A percentile compares a stretch with the other conserved stretches of the same genome.
Evolutionary conservation across 2,113 vertebrate species (phyloP).

Genomic region (Antennarius striatus): DNA sequence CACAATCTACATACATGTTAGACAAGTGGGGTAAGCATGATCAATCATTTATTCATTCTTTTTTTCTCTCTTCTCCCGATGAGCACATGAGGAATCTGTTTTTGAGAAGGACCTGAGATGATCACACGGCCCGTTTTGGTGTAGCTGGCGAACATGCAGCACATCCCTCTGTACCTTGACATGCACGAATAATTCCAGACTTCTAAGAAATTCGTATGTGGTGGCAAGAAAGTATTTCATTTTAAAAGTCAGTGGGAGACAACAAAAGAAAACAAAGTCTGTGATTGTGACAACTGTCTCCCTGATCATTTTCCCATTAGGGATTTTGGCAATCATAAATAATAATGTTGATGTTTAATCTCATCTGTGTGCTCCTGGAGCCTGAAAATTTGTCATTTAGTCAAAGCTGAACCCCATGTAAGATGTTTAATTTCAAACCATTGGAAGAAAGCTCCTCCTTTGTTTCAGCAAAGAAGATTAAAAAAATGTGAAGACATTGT

Average conservation of each 20-base stretch:
- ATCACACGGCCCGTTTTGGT: slow-evolving; percentile 33
- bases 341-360: slow-evolving; percentile 50
- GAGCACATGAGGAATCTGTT: slow-evolving; percentile 43
- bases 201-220: neutral
- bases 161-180: neutral
- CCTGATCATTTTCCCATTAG: slow-evolving; percentile 42
- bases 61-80: slow-evolving; percentile 67
- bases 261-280: slow-evolving; percentile 13
- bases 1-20: slow-evolving; percentile 67
- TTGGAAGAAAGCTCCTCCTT: neutral
- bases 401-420: slow-evolving; percentile 30
- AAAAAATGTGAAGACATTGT: slow-evolving; percentile 48
- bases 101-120: slow-evolving; percentile 13
- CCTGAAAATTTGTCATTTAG: slow-evolving; percentile 40
- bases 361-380: slow-evolving; percentile 29
- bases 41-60: slow-evolving; percentile 65
- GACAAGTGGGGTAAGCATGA: slow-evolving; percentile 55
- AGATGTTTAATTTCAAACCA: slow-evolving; percentile 33
- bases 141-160: slow-evolving; percentile 5
- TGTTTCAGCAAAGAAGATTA: slow-evolving; percentile 38
- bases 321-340: slow-evolving; percentile 45
- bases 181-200: slow-evolving; percentile 5
- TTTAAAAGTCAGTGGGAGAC: neutral
- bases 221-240: neutral
- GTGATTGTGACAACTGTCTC: slow-evolving; percentile 28